Evolutionary conservation across 37 sponge, comb jelly and placozoan species (phyloP), one percentile per base, ranked within the genome.

Genomic region (Spongilla lacustris): DNA sequence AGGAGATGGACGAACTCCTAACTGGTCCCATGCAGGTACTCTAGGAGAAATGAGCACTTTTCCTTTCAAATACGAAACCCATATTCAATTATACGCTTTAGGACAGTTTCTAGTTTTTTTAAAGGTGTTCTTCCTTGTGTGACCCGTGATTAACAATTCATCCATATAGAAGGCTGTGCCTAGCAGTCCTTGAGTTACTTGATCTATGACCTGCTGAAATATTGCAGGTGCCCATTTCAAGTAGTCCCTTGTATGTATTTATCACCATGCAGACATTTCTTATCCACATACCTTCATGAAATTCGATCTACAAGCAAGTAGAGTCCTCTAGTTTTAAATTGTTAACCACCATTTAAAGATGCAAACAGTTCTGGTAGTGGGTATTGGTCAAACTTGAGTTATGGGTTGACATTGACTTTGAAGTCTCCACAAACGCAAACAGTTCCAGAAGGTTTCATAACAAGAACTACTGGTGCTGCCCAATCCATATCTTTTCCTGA

Each of bases 1-100:
- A 6, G 24, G 14, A 70, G 67, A 23, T 14, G 79, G 37, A 27
- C 68, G 66, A 25, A 82, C 41, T 26, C 86, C 86, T 26, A 12
- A n/a, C 3, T 38, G 1, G 28, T 11, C 50, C 5, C 82, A 33
- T 1, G 26, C 37, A 87, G 49, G 48, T 75, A 87, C 58, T 87
- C 77, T 25, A 87, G 83, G 32, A 88, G 25, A 38, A 89, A 89
- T 17, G n/a, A 6, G 36, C 90, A 89, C 67, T 89, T 89, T 23
- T 11, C 4, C 66, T 67, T 25, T 25, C 78, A 74, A 41, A 79
- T 58, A 13, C 75, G 74, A 11, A 89, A 67, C 26, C 81, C 75
- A 78, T 78, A 23, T 9, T 70, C 28, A 17, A 4, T 11, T n/a
- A 85, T 23, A 12, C 79, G 19, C 25, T 80, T 32, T 33, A 85